These are phyloP conservation scores for Schizotus pectinicornis DNA, from an alignment of 2,888 invertebrate genomes.

Conservation along the genomic window DNA sequence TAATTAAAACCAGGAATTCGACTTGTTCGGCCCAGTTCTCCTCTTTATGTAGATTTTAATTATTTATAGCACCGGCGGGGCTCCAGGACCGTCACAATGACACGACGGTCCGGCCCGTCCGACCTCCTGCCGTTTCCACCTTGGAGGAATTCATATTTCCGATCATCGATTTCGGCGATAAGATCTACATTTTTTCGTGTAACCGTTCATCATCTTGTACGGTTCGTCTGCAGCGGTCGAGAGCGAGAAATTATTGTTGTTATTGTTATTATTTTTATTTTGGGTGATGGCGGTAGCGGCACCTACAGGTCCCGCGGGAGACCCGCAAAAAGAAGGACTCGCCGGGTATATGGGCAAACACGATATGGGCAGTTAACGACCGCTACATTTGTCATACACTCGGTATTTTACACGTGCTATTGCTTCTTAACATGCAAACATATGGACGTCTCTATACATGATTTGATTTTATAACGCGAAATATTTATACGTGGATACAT, in stretches of 20 bases:
- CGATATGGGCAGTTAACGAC: slow-evolving; percentile 46
- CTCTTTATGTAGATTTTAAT: slow-evolving; percentile 14
- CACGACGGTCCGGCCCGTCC: slow-evolving; percentile 34
- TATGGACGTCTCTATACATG: slow-evolving; percentile 46
- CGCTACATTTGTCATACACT: slow-evolving; percentile 50
- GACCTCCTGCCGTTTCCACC: slow-evolving; percentile 47
- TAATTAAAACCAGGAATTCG: slow-evolving; percentile 19
- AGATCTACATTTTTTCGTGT: slow-evolving; percentile 55
- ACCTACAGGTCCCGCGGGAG: slow-evolving; percentile 2
- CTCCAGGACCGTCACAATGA: slow-evolving; percentile 33
- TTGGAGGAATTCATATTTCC: slow-evolving; percentile 57
- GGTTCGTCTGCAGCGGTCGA: slow-evolving; percentile 41
- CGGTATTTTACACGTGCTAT: slow-evolving; percentile 51
- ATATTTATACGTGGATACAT: slow-evolving; percentile 43
- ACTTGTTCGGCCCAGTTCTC: neutral
- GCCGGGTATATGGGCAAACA: slow-evolving; percentile 33
- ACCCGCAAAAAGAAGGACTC: slow-evolving; percentile 3
- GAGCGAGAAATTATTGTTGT: neutral
- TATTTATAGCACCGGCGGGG: slow-evolving; percentile 17
- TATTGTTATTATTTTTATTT: neutral
- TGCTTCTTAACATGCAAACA: slow-evolving; percentile 51
- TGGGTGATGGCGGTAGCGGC: no score
- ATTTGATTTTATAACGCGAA: slow-evolving; percentile 48
- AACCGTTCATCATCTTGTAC: slow-evolving; percentile 46
- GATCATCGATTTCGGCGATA: slow-evolving; percentile 58